These are phyloP conservation scores for Cydia pomonella DNA, from an alignment of 1,140 invertebrate genomes.

Conservation along the genomic window DNA sequence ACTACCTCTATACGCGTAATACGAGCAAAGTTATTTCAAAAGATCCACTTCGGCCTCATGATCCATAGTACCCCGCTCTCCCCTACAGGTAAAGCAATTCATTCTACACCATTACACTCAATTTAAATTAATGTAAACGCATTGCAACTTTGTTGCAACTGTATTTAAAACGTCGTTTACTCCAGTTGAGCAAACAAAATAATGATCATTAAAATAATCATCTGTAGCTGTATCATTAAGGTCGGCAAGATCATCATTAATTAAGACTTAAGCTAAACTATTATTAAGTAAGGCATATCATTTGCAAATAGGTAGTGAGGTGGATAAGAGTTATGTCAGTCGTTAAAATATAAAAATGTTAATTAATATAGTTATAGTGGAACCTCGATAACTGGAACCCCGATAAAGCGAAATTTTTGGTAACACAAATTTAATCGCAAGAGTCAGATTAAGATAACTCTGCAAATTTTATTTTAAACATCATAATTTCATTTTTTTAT, in stretches of 20 bases:
- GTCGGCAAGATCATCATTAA: conserved; percentile 17
- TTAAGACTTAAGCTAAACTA: not conserved
- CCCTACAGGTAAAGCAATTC: not conserved
- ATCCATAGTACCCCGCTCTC: no score
- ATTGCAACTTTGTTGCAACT: conserved; percentile 9
- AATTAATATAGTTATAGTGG: no score
- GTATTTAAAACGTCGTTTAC: conserved; percentile 32
- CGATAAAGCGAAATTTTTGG: no score
- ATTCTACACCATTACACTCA: not conserved
- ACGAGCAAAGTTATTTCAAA: no score
- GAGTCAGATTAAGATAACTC: no score
- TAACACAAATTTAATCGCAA: no score
- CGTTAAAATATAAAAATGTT: not conserved
- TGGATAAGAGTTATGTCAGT: not conserved
- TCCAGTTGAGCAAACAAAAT: conserved; percentile 24
- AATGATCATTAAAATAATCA: conserved; percentile 19
- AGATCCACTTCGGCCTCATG: no score
- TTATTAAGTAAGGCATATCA: not conserved
- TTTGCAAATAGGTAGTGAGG: not conserved
- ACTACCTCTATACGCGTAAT: no score
- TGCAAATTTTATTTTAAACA: no score
- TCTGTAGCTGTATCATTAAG: conserved; percentile 10
- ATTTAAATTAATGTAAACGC: not conserved
- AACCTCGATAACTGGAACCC: no score
- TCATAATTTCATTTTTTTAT: no score